These are phyloP conservation scores for Dynastes maya DNA, from an alignment of 2,888 invertebrate genomes.

Conservation along the genomic window DNA sequence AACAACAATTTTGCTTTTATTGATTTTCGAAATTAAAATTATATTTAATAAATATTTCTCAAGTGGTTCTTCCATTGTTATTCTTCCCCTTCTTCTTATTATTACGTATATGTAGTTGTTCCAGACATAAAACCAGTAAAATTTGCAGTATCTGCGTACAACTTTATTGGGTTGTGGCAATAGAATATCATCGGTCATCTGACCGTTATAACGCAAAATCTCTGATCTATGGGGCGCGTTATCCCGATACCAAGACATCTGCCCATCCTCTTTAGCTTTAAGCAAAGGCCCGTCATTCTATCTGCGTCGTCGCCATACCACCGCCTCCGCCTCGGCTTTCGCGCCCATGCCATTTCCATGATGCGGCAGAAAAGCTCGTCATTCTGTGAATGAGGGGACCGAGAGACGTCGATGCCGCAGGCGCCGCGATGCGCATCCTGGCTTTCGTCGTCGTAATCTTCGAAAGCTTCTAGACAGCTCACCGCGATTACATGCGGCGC, in stretches of 20 bases:
- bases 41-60: no score
- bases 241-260: constrained; percentile 10
- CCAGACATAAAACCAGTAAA: no score
- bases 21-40: no score
- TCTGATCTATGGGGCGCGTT: constrained; percentile 17
- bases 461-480: constrained; percentile 59
- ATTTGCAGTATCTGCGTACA: no score
- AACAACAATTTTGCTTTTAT: no score
- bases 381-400: constrained; percentile 54
- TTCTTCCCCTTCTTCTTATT: background rate
- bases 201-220: constrained; percentile 8
- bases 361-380: constrained; percentile 50
- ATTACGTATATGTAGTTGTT: no score
- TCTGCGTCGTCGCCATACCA: constrained; percentile 43
- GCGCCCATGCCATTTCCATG: constrained; percentile 27
- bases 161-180: constrained; percentile 13
- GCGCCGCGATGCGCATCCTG: constrained; percentile 58
- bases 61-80: background rate
- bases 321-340: constrained; percentile 20
- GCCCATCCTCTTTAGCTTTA: constrained; percentile 8
- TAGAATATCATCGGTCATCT: constrained; percentile 25
- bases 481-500: constrained; percentile 56
- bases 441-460: constrained; percentile 60
- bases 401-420: constrained; percentile 57
- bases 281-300: background rate